A percentile compares a stretch with the other conserved stretches of the same genome.
Evolutionary conservation across 2,113 vertebrate species (phyloP).

Genomic region (Coracopsis vasa): DNA sequence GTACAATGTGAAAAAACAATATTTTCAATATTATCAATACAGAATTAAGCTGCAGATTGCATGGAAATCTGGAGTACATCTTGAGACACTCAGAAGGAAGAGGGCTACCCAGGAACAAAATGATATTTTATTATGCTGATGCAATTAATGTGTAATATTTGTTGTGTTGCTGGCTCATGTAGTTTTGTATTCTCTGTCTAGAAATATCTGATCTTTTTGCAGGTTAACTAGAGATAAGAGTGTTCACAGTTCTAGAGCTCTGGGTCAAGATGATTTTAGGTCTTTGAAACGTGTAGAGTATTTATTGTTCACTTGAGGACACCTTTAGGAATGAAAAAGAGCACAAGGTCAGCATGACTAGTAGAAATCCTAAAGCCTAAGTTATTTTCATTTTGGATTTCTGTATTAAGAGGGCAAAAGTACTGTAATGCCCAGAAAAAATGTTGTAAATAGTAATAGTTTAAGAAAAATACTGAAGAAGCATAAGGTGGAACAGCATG

Average conservation of each 20-base stretch:
- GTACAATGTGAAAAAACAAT: neutral
- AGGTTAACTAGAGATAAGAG: neutral
- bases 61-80: neutral
- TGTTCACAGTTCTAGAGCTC: neutral
- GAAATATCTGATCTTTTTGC: neutral
- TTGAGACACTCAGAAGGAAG: neutral
- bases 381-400: neutral
- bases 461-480: neutral
- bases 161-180: neutral
- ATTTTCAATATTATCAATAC: neutral
- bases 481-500: neutral
- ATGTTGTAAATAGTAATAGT: neutral
- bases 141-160: neutral
- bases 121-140: neutral
- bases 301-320: neutral
- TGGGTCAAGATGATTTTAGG: neutral
- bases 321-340: neutral
- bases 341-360: neutral
- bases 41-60: neutral
- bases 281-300: neutral
- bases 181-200: neutral
- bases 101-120: neutral
- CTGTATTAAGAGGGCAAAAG: neutral
- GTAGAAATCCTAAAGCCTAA: neutral
- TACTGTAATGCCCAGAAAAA: neutral